These are phyloP conservation scores for Himantopus leucocephalus DNA, from an alignment of 2,113 vertebrate species.

Conservation along the genomic window DNA sequence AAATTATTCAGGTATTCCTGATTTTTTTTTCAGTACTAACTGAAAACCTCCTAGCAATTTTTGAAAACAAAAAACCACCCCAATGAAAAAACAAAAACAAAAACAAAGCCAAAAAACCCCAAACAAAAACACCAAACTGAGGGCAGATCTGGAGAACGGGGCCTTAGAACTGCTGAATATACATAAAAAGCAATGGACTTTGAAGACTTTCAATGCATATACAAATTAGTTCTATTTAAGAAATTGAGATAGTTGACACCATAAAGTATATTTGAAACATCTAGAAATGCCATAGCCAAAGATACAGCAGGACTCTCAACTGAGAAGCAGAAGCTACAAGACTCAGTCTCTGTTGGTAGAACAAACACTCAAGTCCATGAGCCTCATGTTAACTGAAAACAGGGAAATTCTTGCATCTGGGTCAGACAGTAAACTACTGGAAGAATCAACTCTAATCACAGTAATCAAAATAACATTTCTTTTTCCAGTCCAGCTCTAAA, in stretches of 20 bases:
- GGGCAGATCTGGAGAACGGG: not conserved
- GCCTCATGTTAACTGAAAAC: not conserved
- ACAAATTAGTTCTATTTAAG: not conserved
- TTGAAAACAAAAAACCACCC: not conserved
- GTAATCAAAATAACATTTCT: not conserved
- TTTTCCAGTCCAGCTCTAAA: not conserved
- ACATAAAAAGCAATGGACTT: not conserved
- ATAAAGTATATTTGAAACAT: not conserved
- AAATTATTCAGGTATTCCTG: not conserved
- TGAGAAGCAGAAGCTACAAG: not conserved
- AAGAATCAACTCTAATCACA: not conserved
- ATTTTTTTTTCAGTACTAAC: not conserved
- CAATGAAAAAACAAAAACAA: not conserved
- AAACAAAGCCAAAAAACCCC: not conserved
- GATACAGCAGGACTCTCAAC: not conserved
- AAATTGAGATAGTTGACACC: not conserved
- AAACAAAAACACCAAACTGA: not conserved
- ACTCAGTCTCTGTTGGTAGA: not conserved
- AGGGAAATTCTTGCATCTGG: not conserved
- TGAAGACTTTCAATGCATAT: not conserved
- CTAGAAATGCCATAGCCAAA: not conserved
- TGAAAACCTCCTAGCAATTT: not conserved
- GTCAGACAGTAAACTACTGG: not conserved
- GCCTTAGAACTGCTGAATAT: not conserved
- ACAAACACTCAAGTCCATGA: not conserved